Percentiles rank a stretch among this genome's conserved stretches.
Conservation (phyloP, 2,888 invertebrate species). For the Drosophila pseudotalamancana region DNA sequence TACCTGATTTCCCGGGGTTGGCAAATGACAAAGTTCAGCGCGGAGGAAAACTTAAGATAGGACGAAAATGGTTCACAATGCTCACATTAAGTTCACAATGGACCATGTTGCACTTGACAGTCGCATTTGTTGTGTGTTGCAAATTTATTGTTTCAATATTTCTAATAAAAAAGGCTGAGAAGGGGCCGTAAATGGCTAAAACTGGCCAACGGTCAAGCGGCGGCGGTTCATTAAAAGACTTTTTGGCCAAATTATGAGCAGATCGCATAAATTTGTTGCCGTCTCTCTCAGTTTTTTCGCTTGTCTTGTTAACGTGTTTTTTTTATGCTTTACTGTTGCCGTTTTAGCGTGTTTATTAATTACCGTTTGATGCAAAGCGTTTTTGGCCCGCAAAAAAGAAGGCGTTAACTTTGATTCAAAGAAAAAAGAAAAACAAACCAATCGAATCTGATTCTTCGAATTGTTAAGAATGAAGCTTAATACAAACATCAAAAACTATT, state of each 20-base stretch:
- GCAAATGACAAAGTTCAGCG: conserved; percentile 43
- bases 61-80: conserved; percentile 69
- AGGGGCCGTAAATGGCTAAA: conserved; percentile 42
- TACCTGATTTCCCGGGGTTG: conserved; percentile 39
- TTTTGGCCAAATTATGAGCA: conserved; percentile 57
- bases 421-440: background rate
- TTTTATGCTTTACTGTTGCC: conserved; percentile 4
- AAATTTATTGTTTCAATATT: conserved; percentile 68
- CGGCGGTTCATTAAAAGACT: conserved; percentile 59
- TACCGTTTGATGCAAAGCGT: conserved; percentile 39
- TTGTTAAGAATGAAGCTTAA: conserved; percentile 1
- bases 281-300: conserved; percentile 6
- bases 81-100: conserved; percentile 68
- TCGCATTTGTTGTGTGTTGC: conserved; percentile 44
- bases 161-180: conserved; percentile 61
- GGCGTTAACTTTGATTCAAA: conserved; percentile 11
- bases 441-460: conserved; percentile 1
- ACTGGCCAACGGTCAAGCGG: conserved; percentile 43
- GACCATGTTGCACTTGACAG: conserved; percentile 67
- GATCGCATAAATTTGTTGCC: conserved; percentile 13
- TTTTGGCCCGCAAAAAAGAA: conserved; percentile 17
- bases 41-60: conserved; percentile 37
- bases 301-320: conserved; percentile 32
- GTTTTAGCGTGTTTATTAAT: conserved; percentile 44
- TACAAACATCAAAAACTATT: conserved; percentile 19